A percentile compares a stretch with the other conserved stretches of the same genome.
Evolutionary conservation across 1,140 invertebrate species (phyloP).

Genomic region (Nasonia longicornis): DNA sequence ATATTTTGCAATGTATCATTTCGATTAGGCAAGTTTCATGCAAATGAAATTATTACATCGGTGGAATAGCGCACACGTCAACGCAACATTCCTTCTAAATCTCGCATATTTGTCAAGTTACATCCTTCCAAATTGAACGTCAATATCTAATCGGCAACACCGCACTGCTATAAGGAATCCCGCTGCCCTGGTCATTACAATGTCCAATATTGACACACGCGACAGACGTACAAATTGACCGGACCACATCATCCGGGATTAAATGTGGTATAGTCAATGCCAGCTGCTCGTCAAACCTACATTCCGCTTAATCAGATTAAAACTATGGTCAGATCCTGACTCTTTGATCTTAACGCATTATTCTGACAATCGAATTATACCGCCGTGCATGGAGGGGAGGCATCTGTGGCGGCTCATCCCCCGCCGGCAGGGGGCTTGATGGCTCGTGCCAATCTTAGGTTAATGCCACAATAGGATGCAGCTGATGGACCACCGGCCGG

Average conservation of each 20-base stretch:
- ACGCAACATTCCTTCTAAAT: no score
- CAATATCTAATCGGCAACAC: not conserved
- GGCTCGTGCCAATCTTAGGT: not conserved
- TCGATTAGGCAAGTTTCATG: no score
- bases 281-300: not conserved
- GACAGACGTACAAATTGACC: not conserved
- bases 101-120: not conserved
- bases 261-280: not conserved
- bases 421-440: not conserved
- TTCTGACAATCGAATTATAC: conserved; percentile 34
- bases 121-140: not conserved
- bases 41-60: no score
- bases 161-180: not conserved
- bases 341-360: conserved; percentile 31
- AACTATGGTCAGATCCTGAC: conserved; percentile 27
- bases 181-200: not conserved
- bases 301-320: conserved; percentile 20
- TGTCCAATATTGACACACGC: not conserved
- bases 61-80: no score
- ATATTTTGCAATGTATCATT: no score
- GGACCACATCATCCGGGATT: conserved; percentile 5
- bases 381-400: not conserved
- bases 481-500: no score
- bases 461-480: no score
- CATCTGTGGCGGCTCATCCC: not conserved